These are phyloP conservation scores for Andrena haemorrhoa DNA, from an alignment of 2,888 invertebrate species.

Conservation along the genomic window DNA sequence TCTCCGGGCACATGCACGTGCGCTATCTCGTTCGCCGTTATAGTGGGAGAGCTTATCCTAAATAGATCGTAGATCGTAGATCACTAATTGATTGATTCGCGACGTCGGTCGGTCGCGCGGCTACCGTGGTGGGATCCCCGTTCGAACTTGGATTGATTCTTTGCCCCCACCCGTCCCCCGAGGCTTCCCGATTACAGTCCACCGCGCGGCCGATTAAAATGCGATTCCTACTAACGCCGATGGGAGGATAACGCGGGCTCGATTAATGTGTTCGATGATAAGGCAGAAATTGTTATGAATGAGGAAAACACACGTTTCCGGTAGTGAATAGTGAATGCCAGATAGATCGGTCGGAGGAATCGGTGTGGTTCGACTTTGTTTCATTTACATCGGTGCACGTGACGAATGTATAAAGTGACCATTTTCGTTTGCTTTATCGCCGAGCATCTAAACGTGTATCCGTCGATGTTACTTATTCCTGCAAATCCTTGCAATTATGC, in stretches of 20 bases:
- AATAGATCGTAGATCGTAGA: constrained; percentile 54
- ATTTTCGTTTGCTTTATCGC: neutral
- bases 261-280: neutral
- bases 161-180: neutral
- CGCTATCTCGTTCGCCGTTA: constrained; percentile 58
- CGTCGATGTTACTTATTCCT: neutral
- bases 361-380: neutral
- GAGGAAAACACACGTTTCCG: constrained; percentile 6
- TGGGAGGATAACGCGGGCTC: constrained; percentile 1
- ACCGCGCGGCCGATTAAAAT: neutral
- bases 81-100: constrained; percentile 57
- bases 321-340: neutral
- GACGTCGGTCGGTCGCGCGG: constrained; percentile 2
- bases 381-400: neutral
- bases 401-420: neutral
- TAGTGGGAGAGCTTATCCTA: constrained; percentile 44
- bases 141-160: constrained; percentile 1
- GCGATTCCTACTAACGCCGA: neutral
- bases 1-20: constrained; percentile 62
- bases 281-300: neutral
- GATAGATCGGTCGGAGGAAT: neutral
- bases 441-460: neutral
- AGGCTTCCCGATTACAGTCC: neutral
- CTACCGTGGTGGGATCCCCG: neutral
- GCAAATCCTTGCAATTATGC: constrained; percentile 5